Evolutionary conservation across 1,140 invertebrate species (phyloP), one percentile per base, ranked within the genome.

Genomic region (Pantala flavescens): DNA sequence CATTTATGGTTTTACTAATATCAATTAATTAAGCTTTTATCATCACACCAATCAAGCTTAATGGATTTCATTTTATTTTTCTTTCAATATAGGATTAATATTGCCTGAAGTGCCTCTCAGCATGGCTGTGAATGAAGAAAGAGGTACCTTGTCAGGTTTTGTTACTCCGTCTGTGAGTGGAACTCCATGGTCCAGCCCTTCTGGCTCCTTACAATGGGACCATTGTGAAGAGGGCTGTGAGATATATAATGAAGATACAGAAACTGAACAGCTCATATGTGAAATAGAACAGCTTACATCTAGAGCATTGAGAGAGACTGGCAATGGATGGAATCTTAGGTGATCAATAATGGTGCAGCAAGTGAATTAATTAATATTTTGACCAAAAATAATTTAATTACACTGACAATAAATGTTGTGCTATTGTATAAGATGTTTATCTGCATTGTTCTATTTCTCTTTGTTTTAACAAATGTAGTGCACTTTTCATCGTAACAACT

Each of bases 161-260:
- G 3, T 3, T 21, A 63, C 49, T 19, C n/a, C 49, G 5, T 63
- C 49, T 1, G 1, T 19, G n/a, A 63, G 49, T 63, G 79, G 79
- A 75, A 84, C 84, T 43, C 83, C 83, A 70, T 86, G 84, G 84
- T 85, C 85, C 7, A 76, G 72, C 24, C 75, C 84, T n/a, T 84
- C 83, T 28, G 84, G 86, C 78, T 86, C 85, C 71, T 81, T 87
- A 74, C 85, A 87, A 80, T 87, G 86, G 86, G 86, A 87, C 80
- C 84, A 83, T 19, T 83, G 85, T 2, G 84, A 85, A 76, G 49
- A 63, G 16, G n/a, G 49, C 49, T 7, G 49, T 63, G 49, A 19
- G 14, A 63, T 63, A 63, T 63, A 63, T 63, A 74, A 70, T 9
- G 79, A 79, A 76, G 84, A 86, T 77, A 78, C 82, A 11, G 86